A percentile compares a stretch with the other conserved stretches of the same genome.
Conservation (phyloP, 2,797 vertebrate species). For the Austrolebias charrua region DNA sequence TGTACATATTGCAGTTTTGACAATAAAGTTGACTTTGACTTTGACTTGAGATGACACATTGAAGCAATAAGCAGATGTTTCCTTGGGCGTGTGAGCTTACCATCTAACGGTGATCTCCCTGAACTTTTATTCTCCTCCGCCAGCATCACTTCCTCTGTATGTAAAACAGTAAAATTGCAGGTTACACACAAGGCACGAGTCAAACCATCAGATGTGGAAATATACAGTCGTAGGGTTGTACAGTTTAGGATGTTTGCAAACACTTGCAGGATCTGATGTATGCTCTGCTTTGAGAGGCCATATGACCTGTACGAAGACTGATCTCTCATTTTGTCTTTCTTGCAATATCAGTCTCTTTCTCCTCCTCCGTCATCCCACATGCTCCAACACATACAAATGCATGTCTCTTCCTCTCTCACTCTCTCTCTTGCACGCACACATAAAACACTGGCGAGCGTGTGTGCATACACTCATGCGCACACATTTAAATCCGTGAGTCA, state of each 20-base stretch:
- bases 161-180: conserved; percentile 48
- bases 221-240: conserved; percentile 16
- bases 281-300: conserved; percentile 37
- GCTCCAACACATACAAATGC: conserved; percentile 60
- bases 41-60: background rate
- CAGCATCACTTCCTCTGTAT: conserved; percentile 99
- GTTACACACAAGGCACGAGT: conserved; percentile 37
- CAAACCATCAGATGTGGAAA: conserved; percentile 26
- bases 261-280: conserved; percentile 36
- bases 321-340: conserved; percentile 51
- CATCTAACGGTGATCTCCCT: conserved; percentile 94
- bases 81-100: conserved; percentile 76
- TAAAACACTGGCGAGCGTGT: conserved; percentile 26
- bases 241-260: conserved; percentile 46
- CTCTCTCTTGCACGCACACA: background rate
- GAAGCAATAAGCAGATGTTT: background rate
- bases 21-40: no score
- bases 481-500: conserved; percentile 81
- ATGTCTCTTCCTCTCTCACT: conserved; percentile 20
- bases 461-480: conserved; percentile 37
- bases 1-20: no score
- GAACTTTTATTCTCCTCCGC: conserved; percentile 98
- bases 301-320: conserved; percentile 55
- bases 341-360: conserved; percentile 21
- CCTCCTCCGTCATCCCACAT: conserved; percentile 63